These are phyloP conservation scores for Oreotrochilus melanogaster DNA, from an alignment of 2,113 vertebrate species.

Conservation along the genomic window DNA sequence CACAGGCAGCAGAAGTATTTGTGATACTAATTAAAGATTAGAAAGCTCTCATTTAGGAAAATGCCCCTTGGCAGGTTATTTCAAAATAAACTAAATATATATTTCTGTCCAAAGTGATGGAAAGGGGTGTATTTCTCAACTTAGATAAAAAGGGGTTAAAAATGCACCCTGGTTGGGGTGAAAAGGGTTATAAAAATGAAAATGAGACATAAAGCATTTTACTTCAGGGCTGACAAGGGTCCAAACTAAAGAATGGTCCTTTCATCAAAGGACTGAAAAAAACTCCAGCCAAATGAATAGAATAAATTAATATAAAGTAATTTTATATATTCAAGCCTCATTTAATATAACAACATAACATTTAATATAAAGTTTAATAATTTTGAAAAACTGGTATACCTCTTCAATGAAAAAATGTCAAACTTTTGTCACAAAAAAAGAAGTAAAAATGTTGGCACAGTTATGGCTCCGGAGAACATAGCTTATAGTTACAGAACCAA, in stretches of 20 bases:
- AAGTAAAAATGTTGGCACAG: background rate
- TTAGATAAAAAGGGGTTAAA: background rate
- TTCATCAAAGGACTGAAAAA: background rate
- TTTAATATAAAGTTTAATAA: background rate
- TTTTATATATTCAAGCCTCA: background rate
- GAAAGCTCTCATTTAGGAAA: constrained; percentile 33
- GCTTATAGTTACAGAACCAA: background rate
- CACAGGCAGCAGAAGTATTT: constrained; percentile 23
- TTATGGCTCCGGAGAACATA: background rate
- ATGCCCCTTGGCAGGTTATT: background rate
- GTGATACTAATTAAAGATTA: constrained; percentile 49
- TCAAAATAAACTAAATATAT: background rate
- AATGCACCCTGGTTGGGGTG: background rate
- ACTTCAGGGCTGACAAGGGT: background rate
- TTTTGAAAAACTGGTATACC: background rate
- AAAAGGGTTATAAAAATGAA: background rate
- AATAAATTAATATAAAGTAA: background rate
- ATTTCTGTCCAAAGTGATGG: background rate
- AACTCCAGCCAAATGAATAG: background rate
- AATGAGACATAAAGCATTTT: background rate
- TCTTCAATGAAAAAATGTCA: background rate
- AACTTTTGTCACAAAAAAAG: background rate
- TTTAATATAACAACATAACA: background rate
- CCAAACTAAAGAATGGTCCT: background rate
- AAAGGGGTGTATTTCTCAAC: background rate